Base-by-base conservation (phyloP, 2,888 invertebrate genomes). In the Trichopria drosophilae region DNA sequence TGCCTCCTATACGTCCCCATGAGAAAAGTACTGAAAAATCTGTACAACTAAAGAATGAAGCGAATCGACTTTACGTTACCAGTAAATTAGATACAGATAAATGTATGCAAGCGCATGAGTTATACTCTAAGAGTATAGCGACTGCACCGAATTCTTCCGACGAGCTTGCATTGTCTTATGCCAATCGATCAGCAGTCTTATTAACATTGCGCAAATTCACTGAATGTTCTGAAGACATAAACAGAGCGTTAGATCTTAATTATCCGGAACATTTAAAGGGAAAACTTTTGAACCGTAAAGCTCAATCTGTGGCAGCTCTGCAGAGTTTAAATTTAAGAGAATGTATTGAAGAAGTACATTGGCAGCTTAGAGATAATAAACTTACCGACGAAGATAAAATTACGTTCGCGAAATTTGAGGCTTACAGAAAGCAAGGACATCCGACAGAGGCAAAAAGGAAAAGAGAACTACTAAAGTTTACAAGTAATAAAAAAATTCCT, bases 101-200 rank as follows among this genome's bases (percentile, higher is more conserved):
- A 23, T 61, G 60, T 6, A 15, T 64, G 0, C 28, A 61, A 24
- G 77, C 78, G 7, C 63, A 78, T 29, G 65, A 76, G 43, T 80
- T 81, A 58, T 87, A 87, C 65, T 84, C 85, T 40, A 77, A 81
- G 66, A 82, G 86, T 57, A 77, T 88, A 59, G 81, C 84, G 9
- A 79, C 79, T 72, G 85, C 89, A 6, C 81, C 82, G 39, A 57
- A 59, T 7, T 69, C 76, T 28, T 81, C 85, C 10, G 81, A 84
- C 56, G 80, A 81, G 64, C 80, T 86, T 55, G 76, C 81, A 9
- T 72, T 87, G 36, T 86, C 87, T 1, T 81, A 86, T 66, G 85
- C 86, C 1, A 91, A 91, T 69, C 81, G 91, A 63, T 89, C 91
- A 31, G 90, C 88, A 19, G 83, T 87, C 7, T 80, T 89, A 42